These are phyloP conservation scores for Troglohyphantes excavatus DNA, from an alignment of 2,888 invertebrate genomes.

Conservation along the genomic window DNA sequence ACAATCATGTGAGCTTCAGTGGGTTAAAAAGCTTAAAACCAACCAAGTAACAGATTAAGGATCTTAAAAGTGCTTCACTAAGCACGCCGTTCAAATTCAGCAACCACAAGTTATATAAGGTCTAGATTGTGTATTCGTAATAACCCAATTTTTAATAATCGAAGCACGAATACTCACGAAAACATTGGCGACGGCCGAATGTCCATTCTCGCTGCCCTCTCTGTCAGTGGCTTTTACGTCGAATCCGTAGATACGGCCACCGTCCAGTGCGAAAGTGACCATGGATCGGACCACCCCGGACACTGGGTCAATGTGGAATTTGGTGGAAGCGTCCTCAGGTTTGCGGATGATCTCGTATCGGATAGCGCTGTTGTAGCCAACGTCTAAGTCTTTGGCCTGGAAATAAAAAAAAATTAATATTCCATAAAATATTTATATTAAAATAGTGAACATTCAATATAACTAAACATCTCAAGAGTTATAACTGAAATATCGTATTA, in stretches of 20 bases:
- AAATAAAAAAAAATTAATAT: not conserved
- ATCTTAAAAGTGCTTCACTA: too few species aligned
- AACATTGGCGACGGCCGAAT: constrained; percentile 91
- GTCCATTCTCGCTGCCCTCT: constrained; percentile 90
- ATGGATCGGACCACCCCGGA: constrained; percentile 90
- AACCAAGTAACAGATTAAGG: too few species aligned
- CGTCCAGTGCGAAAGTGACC: constrained; percentile 87
- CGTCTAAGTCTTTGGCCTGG: constrained; percentile 89
- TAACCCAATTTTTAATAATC: not conserved
- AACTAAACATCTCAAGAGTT: too few species aligned
- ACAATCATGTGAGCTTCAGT: too few species aligned
- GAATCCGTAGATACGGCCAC: constrained; percentile 91
- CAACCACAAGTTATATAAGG: not conserved
- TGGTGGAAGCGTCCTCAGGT: constrained; percentile 87
- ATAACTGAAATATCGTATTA: too few species aligned
- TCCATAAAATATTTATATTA: too few species aligned
- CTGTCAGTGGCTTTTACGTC: constrained; percentile 94
- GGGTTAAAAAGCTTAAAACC: too few species aligned
- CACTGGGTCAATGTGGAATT: constrained; percentile 90
- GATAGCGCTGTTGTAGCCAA: constrained; percentile 89
- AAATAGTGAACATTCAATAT: too few species aligned
- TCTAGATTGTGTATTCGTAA: not conserved
- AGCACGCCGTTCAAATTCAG: too few species aligned
- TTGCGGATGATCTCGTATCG: constrained; percentile 88
- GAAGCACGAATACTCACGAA: constrained; percentile 85